These are phyloP conservation scores for Periplaneta americana DNA, from an alignment of 1,140 invertebrate genomes.

Conservation along the genomic window DNA sequence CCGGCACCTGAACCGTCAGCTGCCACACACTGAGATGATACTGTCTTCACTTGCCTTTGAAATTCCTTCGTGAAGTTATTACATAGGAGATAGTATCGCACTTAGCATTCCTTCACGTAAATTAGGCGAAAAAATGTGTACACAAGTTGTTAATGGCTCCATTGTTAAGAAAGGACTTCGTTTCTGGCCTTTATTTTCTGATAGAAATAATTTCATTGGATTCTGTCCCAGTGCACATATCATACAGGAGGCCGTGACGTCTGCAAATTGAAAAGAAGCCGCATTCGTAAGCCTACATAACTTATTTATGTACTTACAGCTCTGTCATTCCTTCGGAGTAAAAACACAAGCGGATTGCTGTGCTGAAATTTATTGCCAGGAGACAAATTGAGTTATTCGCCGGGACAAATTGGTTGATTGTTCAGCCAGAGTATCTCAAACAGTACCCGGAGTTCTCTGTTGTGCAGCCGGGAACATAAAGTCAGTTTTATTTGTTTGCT, in stretches of 20 bases:
- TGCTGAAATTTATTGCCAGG: not conserved
- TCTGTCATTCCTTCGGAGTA: not conserved
- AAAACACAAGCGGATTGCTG: not conserved
- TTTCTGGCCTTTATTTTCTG: not conserved
- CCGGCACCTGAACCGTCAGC: too few relatives aligned
- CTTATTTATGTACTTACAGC: too few relatives aligned
- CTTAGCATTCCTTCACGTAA: not conserved
- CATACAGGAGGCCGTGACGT: not conserved
- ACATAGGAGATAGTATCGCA: not conserved
- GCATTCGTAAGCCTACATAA: not conserved
- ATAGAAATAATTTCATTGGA: not conserved
- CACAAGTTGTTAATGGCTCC: not conserved
- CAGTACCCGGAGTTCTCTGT: too few relatives aligned
- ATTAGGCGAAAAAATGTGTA: too few relatives aligned
- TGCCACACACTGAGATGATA: too few relatives aligned
- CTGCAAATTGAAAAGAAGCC: not conserved
- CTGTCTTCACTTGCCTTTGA: not conserved
- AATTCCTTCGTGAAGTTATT: not conserved
- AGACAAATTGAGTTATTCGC: too few relatives aligned
- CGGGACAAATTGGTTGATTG: not conserved
- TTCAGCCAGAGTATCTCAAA: not conserved
- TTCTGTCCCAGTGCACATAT: not conserved
- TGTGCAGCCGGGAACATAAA: too few relatives aligned
- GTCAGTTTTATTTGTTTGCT: too few relatives aligned
- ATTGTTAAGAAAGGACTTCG: not conserved